A percentile compares a stretch with the other conserved stretches of the same genome.
Evolutionary conservation across 2,113 vertebrate genomes (phyloP).

Genomic region (Oceanodroma tethys): DNA sequence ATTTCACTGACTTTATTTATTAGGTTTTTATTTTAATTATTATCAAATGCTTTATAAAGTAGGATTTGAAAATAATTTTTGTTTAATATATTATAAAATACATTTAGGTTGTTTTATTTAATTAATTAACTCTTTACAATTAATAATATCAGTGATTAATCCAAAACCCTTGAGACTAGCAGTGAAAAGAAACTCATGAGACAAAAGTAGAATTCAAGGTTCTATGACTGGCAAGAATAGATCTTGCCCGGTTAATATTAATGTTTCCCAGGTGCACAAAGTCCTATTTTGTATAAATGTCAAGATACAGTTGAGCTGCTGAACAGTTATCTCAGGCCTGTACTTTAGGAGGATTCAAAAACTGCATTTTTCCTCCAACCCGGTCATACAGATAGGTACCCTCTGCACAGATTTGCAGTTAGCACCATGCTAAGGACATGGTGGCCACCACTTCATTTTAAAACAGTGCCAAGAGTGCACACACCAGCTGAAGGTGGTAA

Average conservation of each 20-base stretch:
- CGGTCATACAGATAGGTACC: fast-evolving
- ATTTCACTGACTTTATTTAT: background rate
- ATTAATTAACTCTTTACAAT: background rate
- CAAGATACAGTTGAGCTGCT: background rate
- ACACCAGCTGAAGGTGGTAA: background rate
- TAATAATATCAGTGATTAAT: background rate
- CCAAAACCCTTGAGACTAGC: background rate
- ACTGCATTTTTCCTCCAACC: background rate
- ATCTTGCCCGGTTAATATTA: background rate
- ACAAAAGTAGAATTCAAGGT: background rate
- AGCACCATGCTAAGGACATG: background rate
- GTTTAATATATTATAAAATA: background rate
- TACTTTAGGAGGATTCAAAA: background rate
- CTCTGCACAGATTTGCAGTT: background rate
- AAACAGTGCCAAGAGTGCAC: background rate
- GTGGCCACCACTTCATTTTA: background rate
- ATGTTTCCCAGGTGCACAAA: background rate
- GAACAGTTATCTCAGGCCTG: background rate
- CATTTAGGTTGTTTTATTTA: background rate
- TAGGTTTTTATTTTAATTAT: background rate
- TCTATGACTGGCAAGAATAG: background rate
- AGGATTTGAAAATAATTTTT: background rate
- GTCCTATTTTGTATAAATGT: background rate
- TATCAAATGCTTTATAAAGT: background rate
- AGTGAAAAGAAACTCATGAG: background rate